A percentile compares a stretch with the other conserved stretches of the same genome.
Conservation (phyloP, 2,888 invertebrate species). For the Drosophila trichaetosa region DNA sequence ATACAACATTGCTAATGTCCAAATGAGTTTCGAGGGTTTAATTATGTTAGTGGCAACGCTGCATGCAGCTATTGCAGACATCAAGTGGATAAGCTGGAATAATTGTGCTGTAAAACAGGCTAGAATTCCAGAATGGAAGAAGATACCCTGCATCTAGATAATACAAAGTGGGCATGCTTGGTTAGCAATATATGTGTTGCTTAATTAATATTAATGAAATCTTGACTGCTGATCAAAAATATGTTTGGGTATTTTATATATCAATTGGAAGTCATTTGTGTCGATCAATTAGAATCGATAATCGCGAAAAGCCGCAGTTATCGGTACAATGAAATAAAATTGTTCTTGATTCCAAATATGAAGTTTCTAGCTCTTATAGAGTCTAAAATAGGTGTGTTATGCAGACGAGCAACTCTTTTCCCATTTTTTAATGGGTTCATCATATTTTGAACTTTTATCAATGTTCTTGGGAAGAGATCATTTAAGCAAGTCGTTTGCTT, state of each 20-base stretch:
- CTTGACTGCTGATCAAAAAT: neutral
- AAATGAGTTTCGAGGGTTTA: neutral
- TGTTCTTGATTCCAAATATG: neutral
- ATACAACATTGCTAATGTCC: no score
- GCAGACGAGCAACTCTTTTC: no score
- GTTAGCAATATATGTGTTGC: neutral
- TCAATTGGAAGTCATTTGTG: neutral
- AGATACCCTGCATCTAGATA: neutral
- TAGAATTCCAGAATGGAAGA: neutral
- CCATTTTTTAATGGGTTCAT: no score
- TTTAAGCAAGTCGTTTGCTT: neutral
- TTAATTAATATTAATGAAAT: neutral
- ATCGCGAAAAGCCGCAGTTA: neutral
- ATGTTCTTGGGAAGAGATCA: no score
- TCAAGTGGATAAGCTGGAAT: neutral
- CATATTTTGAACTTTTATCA: no score
- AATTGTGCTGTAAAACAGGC: neutral
- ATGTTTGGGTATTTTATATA: neutral
- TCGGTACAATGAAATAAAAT: neutral
- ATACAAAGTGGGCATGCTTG: neutral
- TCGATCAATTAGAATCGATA: neutral
- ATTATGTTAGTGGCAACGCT: neutral
- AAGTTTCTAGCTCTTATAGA: accelerated
- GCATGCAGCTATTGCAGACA: neutral
- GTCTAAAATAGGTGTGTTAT: neutral